Evolutionary conservation across 2,888 invertebrate genomes (phyloP), one percentile per base, ranked within the genome.

Genomic region (Leucozona laternaria): DNA sequence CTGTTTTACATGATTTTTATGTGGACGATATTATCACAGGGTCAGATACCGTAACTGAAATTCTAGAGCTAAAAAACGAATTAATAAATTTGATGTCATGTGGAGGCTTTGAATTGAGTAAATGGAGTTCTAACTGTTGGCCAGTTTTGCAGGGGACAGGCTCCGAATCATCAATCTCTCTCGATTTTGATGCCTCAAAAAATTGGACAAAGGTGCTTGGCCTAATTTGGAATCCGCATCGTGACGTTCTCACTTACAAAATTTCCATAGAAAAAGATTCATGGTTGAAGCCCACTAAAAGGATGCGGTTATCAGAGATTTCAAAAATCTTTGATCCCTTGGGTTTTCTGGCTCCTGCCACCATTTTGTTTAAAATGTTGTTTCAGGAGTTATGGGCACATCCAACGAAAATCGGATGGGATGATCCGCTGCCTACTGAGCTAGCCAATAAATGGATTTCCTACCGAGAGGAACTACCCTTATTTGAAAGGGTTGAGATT

Each of bases 271-370:
- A 31, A 17, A 50, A 22, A 4, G 17, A 45, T 45, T 31, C 68
- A 15, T 37, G 8, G 13, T 37, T n/a, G 34, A 11, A 5, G 37
- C 53, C 50, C 28, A 66, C 66, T n/a, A 48, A 68, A 13, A 20
- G 68, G 22, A 68, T 34, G 17, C n/a, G 43, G 17, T 28, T 55
- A 15, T 70, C 57, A 8, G 70, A 71, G 43, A 57, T 71, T 25
- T 55, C 70, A 10, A 70, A 70, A n/a, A 40, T 70, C 8, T 55
- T 25, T 48, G 48, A 48, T 20, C 48, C 48, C 4, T 15, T 53
- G 2, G 53, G 53, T 1, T 25, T 53, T 25, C 15, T 53, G 25
- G 15, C 25, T 53, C 53, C 53, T 53, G 1, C 53, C 53, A 25
- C 53, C 53, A 53, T 53, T 25, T 25, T 53, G 15, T 53, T 53